Evolutionary conservation across 2,797 vertebrate species (phyloP).

Genomic region (Manis javanica): DNA sequence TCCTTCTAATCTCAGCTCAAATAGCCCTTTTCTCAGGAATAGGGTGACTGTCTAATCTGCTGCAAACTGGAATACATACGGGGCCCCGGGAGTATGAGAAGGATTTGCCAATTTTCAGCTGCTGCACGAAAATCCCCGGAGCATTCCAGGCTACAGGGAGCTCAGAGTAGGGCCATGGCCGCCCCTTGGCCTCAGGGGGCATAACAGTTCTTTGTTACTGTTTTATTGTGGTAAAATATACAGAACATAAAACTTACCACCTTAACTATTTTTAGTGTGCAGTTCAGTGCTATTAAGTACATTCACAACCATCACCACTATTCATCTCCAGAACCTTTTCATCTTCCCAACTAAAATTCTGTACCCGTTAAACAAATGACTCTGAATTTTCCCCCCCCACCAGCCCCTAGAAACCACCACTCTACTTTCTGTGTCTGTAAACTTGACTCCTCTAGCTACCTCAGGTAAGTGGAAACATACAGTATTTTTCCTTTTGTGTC

Average conservation of each 20-base stretch:
- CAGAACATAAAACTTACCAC: background rate
- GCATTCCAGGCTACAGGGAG: background rate
- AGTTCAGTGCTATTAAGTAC: background rate
- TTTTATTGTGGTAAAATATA: background rate
- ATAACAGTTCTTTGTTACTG: background rate
- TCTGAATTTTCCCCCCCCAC: background rate
- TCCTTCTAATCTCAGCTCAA: background rate
- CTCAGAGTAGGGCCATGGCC: background rate
- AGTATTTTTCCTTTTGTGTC: background rate
- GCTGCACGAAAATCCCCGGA: background rate
- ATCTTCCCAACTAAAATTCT: background rate
- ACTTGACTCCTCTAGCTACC: background rate
- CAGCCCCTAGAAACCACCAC: background rate
- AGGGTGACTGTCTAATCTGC: background rate
- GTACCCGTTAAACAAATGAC: background rate
- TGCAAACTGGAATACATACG: background rate
- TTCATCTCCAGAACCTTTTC: background rate
- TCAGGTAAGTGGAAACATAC: background rate
- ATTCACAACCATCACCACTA: background rate
- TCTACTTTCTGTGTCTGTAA: background rate
- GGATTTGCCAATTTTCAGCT: background rate
- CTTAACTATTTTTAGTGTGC: background rate
- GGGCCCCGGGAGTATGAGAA: background rate
- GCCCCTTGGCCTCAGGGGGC: background rate
- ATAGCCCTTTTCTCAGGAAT: background rate